Evolutionary conservation across 2,113 vertebrate genomes (phyloP), one percentile per base, ranked within the genome.

Genomic region (Antechinus stuartii): DNA sequence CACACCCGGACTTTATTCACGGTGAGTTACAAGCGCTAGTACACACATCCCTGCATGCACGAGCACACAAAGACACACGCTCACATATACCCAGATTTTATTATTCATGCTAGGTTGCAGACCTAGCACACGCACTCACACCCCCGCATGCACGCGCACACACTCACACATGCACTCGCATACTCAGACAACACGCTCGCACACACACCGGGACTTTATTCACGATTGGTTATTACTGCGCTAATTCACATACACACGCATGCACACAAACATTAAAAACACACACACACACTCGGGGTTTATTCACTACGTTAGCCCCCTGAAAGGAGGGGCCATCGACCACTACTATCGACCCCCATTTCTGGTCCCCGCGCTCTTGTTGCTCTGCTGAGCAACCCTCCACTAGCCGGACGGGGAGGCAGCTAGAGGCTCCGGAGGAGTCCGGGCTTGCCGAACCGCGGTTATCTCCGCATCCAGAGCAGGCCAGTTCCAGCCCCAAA

Each of bases 401-500:
- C 11, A 16, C 90, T 53, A 25, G 27, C 23, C 1, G 5, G 47
- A 91, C 49, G 25, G 11, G 23, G 47, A 24, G 0, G 89, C 93
- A 94, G 90, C 49, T 6, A 0, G 68, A 76, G 90, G 2, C 22
- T 7, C 23, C 49, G 4, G 12, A 25, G 16, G 19, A 30, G 25
- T 93, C 0, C 42, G 22, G 16, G 23, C 76, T 7, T 1, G 26
- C 2, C 27, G 12, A 30, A 23, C 14, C 11, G 56, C 27, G 54
- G n/a, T 52, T 2, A 27, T 5, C 35, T 14, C 89, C 90, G 30
- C 76, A 0, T 89, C 46, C 9, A 12, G 0, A 23, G 0, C 91
- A 23, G 90, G 24, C 0, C 91, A 2, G 61, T 52, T 91, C 0
- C 22, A 0, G 26, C 92, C 0, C 0, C 6, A 27, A 61, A 19